These are phyloP conservation scores for Xiphophorus maculatus DNA, from an alignment of 2,113 vertebrate genomes.

Conservation along the genomic window DNA sequence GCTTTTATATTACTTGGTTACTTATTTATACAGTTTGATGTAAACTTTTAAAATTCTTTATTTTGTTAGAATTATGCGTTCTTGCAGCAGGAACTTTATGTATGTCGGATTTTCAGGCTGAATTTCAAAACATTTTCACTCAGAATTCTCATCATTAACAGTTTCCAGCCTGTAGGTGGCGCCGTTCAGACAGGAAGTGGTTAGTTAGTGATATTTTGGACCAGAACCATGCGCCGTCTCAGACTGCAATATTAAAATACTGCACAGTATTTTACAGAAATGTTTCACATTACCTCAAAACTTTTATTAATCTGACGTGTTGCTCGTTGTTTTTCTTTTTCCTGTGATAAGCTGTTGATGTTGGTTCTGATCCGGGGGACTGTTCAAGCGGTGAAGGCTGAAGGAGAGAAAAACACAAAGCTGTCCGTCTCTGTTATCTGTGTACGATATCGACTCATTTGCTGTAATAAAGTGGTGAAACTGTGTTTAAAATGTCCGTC, in stretches of 20 bases:
- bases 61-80: too few relatives aligned
- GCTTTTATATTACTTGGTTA: too few relatives aligned
- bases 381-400: background rate
- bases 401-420: slow-evolving; percentile 57
- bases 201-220: slow-evolving; percentile 15
- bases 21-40: too few relatives aligned
- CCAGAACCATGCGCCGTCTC: slow-evolving; percentile 30
- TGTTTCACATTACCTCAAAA: background rate
- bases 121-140: background rate
- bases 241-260: slow-evolving; percentile 20
- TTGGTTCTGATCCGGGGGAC: background rate
- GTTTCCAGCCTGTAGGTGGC: background rate
- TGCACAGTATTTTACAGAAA: slow-evolving; percentile 43
- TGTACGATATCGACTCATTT: slow-evolving; percentile 76
- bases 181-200: background rate
- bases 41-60: too few relatives aligned
- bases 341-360: background rate
- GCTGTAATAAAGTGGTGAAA: slow-evolving; percentile 82
- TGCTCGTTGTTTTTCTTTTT: background rate
- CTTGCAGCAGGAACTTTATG: background rate
- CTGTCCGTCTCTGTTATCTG: slow-evolving; percentile 67
- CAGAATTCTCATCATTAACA: background rate
- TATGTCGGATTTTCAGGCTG: too few relatives aligned
- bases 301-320: background rate
- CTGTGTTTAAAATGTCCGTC: slow-evolving; percentile 44